Evolutionary conservation across 2,113 vertebrate genomes (phyloP).

Genomic region (Sula dactylatra): DNA sequence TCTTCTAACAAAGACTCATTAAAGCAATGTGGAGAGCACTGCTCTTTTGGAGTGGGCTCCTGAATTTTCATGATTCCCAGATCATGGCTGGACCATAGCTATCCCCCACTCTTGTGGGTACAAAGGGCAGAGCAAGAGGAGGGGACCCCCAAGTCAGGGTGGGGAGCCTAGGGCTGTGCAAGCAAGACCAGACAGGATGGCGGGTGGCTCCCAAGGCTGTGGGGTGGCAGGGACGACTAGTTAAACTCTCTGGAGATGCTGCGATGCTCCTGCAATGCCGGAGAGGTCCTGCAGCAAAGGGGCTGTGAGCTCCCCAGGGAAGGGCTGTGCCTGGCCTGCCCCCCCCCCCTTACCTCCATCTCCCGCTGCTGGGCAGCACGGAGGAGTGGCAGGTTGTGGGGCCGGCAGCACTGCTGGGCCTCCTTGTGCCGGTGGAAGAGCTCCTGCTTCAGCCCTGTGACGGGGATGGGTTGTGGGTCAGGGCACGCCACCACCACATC

Average conservation of each 20-base stretch:
- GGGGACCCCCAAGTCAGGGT: not conserved
- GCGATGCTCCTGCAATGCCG: fast-evolving
- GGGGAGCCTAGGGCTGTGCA: not conserved
- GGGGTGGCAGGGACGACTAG: fast-evolving
- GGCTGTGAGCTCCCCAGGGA: not conserved
- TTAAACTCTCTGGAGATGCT: not conserved
- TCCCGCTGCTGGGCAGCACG: conserved; percentile 86
- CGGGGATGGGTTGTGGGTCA: fast-evolving
- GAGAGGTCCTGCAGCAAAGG: not conserved
- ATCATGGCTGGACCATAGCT: fast-evolving
- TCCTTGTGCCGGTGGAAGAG: conserved; percentile 86
- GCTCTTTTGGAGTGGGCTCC: not conserved
- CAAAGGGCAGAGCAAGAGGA: not conserved
- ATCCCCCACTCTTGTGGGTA: fast-evolving
- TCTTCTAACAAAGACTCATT: fast-evolving
- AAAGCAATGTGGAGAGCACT: fast-evolving
- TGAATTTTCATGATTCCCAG: not conserved
- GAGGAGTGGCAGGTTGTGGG: conserved; percentile 88
- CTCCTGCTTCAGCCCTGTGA: conserved; percentile 87
- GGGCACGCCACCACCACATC: fast-evolving
- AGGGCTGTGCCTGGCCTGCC: fast-evolving
- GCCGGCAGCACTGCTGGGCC: conserved; percentile 86
- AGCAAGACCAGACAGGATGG: not conserved
- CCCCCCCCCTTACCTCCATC: conserved; percentile 75
- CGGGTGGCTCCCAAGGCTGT: not conserved